Conservation (phyloP, 2,113 vertebrate genomes). For the Poicephalus gulielmi region DNA sequence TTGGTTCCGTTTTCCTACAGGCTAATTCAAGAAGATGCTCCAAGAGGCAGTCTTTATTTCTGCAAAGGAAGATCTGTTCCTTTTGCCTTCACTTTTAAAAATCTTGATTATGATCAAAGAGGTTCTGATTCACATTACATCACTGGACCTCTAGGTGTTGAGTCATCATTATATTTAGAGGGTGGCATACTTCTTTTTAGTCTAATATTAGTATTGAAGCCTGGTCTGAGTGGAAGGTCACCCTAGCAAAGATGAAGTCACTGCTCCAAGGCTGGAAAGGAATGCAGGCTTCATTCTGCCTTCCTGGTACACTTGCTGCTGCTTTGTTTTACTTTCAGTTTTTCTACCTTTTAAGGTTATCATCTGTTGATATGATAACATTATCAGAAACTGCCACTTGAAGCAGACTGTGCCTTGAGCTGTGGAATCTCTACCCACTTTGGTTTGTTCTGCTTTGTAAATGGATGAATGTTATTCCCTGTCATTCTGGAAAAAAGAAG, state of each 20-base stretch:
- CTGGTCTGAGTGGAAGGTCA: conserved; percentile 74
- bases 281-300: conserved; percentile 46
- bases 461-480: not conserved
- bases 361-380: not conserved
- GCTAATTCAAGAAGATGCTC: not conserved
- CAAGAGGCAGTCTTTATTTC: conserved; percentile 28
- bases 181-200: conserved; percentile 68
- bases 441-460: not conserved
- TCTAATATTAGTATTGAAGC: conserved; percentile 75
- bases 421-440: not conserved
- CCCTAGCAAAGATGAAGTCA: conserved; percentile 68
- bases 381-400: conserved; percentile 12
- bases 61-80: conserved; percentile 35
- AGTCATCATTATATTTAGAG: conserved; percentile 79
- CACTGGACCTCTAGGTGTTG: conserved; percentile 73
- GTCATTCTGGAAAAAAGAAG: not conserved
- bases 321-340: conserved; percentile 62
- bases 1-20: not conserved
- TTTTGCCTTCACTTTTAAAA: conserved; percentile 42
- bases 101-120: conserved; percentile 49
- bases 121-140: conserved; percentile 68
- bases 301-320: conserved; percentile 22
- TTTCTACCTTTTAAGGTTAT: conserved; percentile 60
- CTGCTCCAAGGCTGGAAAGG: conserved; percentile 21
- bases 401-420: not conserved